Conservation (phyloP, 1,140 invertebrate genomes). For the Drosophila prosaltans region DNA sequence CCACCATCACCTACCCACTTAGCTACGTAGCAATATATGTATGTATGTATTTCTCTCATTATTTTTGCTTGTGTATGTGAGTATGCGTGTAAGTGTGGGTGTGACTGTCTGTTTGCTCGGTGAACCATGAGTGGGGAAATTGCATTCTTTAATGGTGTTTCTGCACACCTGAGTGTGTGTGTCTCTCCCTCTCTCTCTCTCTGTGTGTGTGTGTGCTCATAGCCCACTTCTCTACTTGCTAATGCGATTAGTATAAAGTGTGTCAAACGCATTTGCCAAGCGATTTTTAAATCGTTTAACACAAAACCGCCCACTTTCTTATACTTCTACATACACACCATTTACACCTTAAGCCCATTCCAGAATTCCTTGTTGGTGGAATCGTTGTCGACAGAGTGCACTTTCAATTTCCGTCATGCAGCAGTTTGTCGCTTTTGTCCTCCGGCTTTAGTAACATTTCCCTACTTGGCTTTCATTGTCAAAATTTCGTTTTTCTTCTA, state of each 20-base stretch:
- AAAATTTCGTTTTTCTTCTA: slow-evolving; percentile 1
- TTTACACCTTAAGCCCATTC: too few relatives aligned
- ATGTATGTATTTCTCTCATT: neutral
- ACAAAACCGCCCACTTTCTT: neutral
- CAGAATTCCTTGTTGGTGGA: neutral
- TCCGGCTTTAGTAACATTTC: neutral
- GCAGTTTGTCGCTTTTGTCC: neutral
- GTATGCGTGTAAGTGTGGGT: neutral
- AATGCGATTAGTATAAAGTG: slow-evolving; percentile 53
- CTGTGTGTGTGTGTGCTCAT: neutral
- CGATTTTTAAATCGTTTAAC: slow-evolving; percentile 43
- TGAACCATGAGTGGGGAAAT: slow-evolving; percentile 4
- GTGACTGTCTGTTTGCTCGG: neutral
- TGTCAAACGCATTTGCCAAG: slow-evolving; percentile 23
- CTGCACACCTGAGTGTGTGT: neutral
- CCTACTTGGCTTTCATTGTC: neutral
- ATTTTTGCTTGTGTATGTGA: neutral
- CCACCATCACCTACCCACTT: neutral
- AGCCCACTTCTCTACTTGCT: neutral
- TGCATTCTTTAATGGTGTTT: slow-evolving; percentile 5
- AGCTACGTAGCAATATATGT: neutral
- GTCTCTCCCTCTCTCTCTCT: neutral
- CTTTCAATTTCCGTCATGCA: slow-evolving; percentile 55
- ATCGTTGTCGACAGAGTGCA: slow-evolving; percentile 40
- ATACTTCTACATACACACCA: too few relatives aligned